Conservation (phyloP, 2,113 vertebrate genomes). For the Tympanuchus pallidicinctus region DNA sequence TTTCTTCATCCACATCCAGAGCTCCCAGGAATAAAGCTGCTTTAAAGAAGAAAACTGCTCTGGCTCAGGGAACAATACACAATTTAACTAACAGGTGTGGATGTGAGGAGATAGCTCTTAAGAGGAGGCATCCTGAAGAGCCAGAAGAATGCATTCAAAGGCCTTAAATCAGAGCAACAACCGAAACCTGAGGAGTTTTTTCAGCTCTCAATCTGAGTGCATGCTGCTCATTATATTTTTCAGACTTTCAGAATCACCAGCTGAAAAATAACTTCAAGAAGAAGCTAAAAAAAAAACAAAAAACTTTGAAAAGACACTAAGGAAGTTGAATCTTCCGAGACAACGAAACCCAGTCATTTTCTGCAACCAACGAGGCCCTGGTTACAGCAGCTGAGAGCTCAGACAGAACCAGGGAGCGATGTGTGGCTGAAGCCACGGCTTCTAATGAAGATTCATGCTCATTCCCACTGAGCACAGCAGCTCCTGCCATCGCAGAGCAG, state of each 20-base stretch:
- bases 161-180: background rate
- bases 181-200: background rate
- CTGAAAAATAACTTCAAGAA: background rate
- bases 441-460: background rate
- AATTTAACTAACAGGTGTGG: constrained; percentile 17
- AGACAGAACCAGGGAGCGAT: background rate
- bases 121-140: background rate
- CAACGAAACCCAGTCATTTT: background rate
- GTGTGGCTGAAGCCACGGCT: background rate
- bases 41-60: constrained; percentile 25
- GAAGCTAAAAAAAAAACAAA: background rate
- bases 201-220: background rate
- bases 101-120: background rate
- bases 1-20: background rate
- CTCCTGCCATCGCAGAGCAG: background rate
- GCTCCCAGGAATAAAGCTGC: background rate
- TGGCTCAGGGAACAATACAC: background rate
- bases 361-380: background rate
- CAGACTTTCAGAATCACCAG: background rate
- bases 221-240: background rate
- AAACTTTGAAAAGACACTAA: background rate
- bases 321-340: background rate
- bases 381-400: background rate
- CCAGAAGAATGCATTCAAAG: background rate
- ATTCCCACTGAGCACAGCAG: background rate